phyloP scores from a whole-genome alignment of 1,140 invertebrate species.

The Chrysopa pallens region DNA sequence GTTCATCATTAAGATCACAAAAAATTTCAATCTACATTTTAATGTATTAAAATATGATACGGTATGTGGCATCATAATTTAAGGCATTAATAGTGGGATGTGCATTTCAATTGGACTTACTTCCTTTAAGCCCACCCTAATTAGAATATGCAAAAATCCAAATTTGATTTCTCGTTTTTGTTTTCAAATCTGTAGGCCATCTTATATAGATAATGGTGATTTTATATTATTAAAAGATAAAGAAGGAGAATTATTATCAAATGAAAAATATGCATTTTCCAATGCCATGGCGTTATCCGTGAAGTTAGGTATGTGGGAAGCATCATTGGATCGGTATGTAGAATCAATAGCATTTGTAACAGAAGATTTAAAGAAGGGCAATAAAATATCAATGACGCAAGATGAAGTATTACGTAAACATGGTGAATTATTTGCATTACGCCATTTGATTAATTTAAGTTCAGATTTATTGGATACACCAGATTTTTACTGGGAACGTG shows the following conservation, averaged over 20 bases:
- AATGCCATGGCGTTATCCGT: constrained; percentile 85
- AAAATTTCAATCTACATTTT: not conserved
- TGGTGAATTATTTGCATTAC: constrained; percentile 75
- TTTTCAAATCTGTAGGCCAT: too few species aligned
- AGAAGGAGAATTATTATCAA: constrained; percentile 25
- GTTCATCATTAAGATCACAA: constrained; percentile 20
- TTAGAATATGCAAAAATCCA: constrained; percentile 1
- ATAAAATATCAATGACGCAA: constrained; percentile 43
- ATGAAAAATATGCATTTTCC: constrained; percentile 64
- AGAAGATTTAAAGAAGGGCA: constrained; percentile 57
- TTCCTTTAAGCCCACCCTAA: too few species aligned
- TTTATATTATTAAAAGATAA: constrained; percentile 17
- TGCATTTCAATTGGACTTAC: too few species aligned
- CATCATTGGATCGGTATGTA: constrained; percentile 62
- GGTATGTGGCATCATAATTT: too few species aligned
- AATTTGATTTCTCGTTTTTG: too few species aligned
- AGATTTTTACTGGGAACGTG: constrained; percentile 94
- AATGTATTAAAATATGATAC: too few species aligned
- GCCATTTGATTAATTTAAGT: constrained; percentile 80
- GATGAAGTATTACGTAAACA: constrained; percentile 70
- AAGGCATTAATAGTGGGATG: too few species aligned
- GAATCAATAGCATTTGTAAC: constrained; percentile 66
- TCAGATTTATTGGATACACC: constrained; percentile 88
- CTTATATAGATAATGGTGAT: constrained; percentile 7
- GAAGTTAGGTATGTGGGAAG: constrained; percentile 84